phyloP scores from a whole-genome alignment of 2,888 invertebrate species.

The Apodemia hepburni region DNA sequence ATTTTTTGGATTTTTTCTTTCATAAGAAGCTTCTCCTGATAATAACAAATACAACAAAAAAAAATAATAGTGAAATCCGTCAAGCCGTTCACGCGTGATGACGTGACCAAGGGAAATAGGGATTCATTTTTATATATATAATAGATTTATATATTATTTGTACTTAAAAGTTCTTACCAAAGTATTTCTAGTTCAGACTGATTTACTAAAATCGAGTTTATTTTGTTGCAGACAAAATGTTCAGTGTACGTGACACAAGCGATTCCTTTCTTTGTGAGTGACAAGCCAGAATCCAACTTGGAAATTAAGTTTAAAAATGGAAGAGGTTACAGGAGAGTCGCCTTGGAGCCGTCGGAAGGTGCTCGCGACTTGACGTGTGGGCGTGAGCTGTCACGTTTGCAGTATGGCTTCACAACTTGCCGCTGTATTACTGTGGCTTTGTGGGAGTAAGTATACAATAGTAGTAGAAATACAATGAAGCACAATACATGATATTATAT shows the following conservation, averaged over 20 bases:
- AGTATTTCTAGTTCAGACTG: neutral
- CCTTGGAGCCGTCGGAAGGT: constrained; percentile 46
- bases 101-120: too few species aligned
- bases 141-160: too few species aligned
- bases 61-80: too few species aligned
- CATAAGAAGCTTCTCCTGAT: too few species aligned
- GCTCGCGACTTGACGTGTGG: constrained; percentile 59
- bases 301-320: constrained; percentile 52
- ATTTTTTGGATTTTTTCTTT: too few species aligned
- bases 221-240: constrained; percentile 40
- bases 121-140: too few species aligned
- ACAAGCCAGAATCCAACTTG: constrained; percentile 44
- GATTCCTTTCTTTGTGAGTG: constrained; percentile 43
- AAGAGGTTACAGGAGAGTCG: constrained; percentile 45
- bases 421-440: constrained; percentile 65
- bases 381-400: constrained; percentile 38
- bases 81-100: too few species aligned
- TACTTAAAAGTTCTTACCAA: too few species aligned
- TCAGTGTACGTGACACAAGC: constrained; percentile 29
- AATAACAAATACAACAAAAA: too few species aligned
- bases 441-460: constrained; percentile 58
- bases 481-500: too few species aligned
- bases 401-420: constrained; percentile 65
- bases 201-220: constrained; percentile 36
- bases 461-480: neutral